Conservation (phyloP, 2,888 invertebrate genomes). For the Campoplex nolae region DNA sequence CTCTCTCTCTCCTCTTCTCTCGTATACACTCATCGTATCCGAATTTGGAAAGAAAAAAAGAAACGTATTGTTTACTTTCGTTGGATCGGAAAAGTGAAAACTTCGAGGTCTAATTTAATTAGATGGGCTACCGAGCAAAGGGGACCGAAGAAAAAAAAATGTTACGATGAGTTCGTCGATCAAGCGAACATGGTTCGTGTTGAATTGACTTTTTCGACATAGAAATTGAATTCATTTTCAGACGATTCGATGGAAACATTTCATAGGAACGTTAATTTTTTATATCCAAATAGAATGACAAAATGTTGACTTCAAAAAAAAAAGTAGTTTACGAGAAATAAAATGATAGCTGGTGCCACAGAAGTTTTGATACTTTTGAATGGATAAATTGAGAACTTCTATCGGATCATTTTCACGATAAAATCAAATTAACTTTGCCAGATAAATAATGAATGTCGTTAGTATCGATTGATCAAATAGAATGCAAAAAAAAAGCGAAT, state of each 20-base stretch:
- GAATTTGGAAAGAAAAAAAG: constrained; percentile 11
- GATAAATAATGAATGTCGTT: not conserved
- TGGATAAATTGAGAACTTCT: not conserved
- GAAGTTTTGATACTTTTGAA: not conserved
- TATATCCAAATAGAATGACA: too few relatives aligned
- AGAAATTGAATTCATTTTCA: too few relatives aligned
- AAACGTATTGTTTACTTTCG: not conserved
- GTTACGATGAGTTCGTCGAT: not conserved
- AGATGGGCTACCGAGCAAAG: not conserved
- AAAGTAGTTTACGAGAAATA: too few relatives aligned
- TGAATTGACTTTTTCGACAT: too few relatives aligned
- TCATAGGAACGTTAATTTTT: too few relatives aligned
- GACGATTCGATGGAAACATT: not conserved
- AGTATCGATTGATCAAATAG: not conserved
- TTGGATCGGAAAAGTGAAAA: not conserved
- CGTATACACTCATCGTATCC: not conserved
- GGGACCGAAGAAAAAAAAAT: not conserved
- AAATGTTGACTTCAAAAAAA: too few relatives aligned
- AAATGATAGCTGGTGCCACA: too few relatives aligned
- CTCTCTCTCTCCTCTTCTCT: not conserved
- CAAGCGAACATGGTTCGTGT: not conserved
- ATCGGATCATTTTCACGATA: not conserved
- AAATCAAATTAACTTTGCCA: not conserved
- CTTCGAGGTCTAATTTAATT: not conserved
- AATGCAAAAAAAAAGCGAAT: not conserved